A percentile compares a stretch with the other conserved stretches of the same genome.
Conservation (phyloP, 2,113 vertebrate genomes). For the Hippocampus guttulatus region DNA sequence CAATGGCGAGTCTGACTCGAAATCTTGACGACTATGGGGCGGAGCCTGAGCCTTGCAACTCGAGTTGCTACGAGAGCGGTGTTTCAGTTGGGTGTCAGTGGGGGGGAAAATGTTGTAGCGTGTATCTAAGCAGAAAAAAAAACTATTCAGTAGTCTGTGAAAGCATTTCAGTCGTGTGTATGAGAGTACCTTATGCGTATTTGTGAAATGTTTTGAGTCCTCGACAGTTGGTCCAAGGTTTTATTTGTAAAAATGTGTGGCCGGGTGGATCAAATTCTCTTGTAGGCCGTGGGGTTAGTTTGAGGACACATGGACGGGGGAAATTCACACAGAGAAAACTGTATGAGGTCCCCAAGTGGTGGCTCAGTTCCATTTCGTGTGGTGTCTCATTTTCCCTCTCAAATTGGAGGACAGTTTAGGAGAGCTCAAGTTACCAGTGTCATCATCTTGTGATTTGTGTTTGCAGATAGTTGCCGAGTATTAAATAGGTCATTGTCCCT, state of each 20-base stretch:
- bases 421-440: slow-evolving; percentile 17
- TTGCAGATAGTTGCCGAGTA: slow-evolving; percentile 10
- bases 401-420: slow-evolving; percentile 12
- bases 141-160: too few species aligned
- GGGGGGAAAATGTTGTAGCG: neutral
- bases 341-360: neutral
- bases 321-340: neutral
- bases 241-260: neutral
- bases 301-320: neutral
- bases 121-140: neutral
- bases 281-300: neutral
- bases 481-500: slow-evolving; percentile 28
- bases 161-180: too few species aligned
- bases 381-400: slow-evolving; percentile 17
- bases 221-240: neutral
- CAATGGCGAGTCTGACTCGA: neutral
- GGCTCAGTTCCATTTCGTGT: slow-evolving; percentile 5
- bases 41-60: neutral
- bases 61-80: neutral
- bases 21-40: neutral
- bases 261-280: neutral
- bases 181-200: too few species aligned
- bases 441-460: slow-evolving; percentile 29
- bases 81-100: too few species aligned
- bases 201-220: neutral